Percentiles rank a stretch among this genome's conserved stretches.
Conservation (phyloP, 2,888 invertebrate species). For the Electrophaes corylata region DNA sequence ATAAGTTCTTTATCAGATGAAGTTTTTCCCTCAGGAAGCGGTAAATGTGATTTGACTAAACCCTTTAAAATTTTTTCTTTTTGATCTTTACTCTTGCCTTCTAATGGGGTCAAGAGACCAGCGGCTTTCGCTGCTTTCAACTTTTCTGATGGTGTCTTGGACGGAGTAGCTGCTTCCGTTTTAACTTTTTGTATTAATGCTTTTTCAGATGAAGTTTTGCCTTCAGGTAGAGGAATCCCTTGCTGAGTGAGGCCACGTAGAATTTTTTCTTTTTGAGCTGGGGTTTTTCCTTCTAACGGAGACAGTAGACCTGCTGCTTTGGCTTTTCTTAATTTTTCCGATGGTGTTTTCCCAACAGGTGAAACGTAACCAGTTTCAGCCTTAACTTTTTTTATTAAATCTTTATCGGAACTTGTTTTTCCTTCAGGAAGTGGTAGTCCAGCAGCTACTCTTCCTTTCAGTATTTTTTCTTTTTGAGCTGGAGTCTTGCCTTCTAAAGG, state of each 20-base stretch:
- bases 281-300: slow-evolving; percentile 40
- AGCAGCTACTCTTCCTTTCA: slow-evolving; percentile 38
- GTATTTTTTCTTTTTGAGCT: slow-evolving; percentile 46
- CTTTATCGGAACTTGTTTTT: slow-evolving; percentile 36
- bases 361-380: background rate
- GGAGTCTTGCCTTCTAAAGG: slow-evolving; percentile 46
- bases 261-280: slow-evolving; percentile 44
- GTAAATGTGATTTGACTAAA: slow-evolving; percentile 36
- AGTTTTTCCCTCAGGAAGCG: slow-evolving; percentile 39
- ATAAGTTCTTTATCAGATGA: slow-evolving; percentile 38
- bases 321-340: slow-evolving; percentile 7
- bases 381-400: background rate
- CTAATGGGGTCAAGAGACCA: slow-evolving; percentile 46
- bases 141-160: slow-evolving; percentile 27
- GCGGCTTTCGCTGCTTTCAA: slow-evolving; percentile 36
- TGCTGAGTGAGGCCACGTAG: slow-evolving; percentile 31
- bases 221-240: slow-evolving; percentile 41
- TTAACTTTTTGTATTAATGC: slow-evolving; percentile 29
- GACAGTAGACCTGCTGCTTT: slow-evolving; percentile 38
- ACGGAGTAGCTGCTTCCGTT: background rate
- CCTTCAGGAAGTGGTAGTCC: slow-evolving; percentile 49
- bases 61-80: slow-evolving; percentile 44
- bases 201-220: slow-evolving; percentile 32
- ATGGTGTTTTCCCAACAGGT: background rate
- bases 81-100: slow-evolving; percentile 44